phyloP scores from a whole-genome alignment of 2,888 invertebrate genomes.

The Netelia melanura region DNA sequence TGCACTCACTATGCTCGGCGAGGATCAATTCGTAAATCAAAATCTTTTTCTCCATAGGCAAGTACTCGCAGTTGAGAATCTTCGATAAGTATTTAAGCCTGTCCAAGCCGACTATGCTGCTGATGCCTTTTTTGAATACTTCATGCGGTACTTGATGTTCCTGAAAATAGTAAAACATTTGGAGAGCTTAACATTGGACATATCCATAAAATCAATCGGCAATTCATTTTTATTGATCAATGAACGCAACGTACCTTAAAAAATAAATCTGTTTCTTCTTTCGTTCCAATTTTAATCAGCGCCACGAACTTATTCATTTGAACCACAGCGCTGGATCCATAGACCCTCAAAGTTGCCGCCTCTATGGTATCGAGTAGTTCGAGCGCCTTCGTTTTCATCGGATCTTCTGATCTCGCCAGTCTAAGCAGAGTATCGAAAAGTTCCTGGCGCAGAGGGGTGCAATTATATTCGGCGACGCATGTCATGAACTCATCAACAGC shows the following conservation, averaged over 20 bases:
- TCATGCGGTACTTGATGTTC: slow-evolving; percentile 6
- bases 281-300: too few species aligned
- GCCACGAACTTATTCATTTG: too few species aligned
- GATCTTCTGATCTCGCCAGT: slow-evolving; percentile 26
- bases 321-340: slow-evolving; percentile 6
- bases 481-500: slow-evolving; percentile 87
- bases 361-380: slow-evolving; percentile 70
- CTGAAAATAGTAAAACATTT: too few species aligned
- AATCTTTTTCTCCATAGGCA: slow-evolving; percentile 1
- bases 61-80: slow-evolving; percentile 59
- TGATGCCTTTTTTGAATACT: background rate
- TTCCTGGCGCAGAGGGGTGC: slow-evolving; percentile 89
- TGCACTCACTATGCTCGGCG: slow-evolving; percentile 69
- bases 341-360: slow-evolving; percentile 17
- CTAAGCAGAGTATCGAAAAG: slow-evolving; percentile 84
- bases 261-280: too few species aligned
- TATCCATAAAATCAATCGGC: too few species aligned
- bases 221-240: too few species aligned
- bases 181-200: too few species aligned
- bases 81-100: slow-evolving; percentile 29
- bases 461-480: slow-evolving; percentile 86
- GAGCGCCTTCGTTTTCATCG: slow-evolving; percentile 8
- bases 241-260: too few species aligned
- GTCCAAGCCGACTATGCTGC: background rate
- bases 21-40: slow-evolving; percentile 65